Evolutionary conservation across 2,113 vertebrate genomes (phyloP), one percentile per base, ranked within the genome.

Genomic region (Nanorana parkeri): DNA sequence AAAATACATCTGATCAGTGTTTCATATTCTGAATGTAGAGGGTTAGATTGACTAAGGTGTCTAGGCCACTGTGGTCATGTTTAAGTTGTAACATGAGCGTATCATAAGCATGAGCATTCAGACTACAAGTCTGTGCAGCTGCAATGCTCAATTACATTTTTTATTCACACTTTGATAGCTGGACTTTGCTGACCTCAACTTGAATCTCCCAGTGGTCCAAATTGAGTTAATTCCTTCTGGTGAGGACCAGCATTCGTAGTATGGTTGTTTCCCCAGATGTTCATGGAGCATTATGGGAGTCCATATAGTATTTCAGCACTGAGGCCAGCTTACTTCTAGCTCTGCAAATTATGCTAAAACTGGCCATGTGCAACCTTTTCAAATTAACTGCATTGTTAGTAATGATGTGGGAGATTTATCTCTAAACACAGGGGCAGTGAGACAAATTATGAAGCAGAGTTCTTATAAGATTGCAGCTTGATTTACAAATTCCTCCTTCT

Each of bases 61-160:
- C 55, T 10, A 4, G 26, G n/a, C 36, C 21, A 75, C 55, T 21
- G 7, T 41, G 8, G 28, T 60, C 72, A 61, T 75, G 56, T 75
- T 75, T 60, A 41, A 41, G 8, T 75, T 36, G 56, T 75, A 75
- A 75, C 29, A 61, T 61, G 28, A 75, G 72, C 72, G 58, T 21
- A 75, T 41, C 29, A 41, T 17, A 24, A 26, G 29, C 55, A 61
- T 60, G 15, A 60, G 55, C 19, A 17, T n/a, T 36, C 19, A 36
- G 54, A 36, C 29, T 63, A 23, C 21, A 15, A 23, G 41, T 13
- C n/a, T 24, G 60, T 21, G 23, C 55, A 61, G 55, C 55, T 75
- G 55, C 55, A 61, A 8, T 17, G 56, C 23, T 26, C 8, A 75
- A n/a, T 56, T 1, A 24, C 20, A 17, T 23, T 4, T 41, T 61